Base-by-base conservation (phyloP, 1,140 invertebrate species). In the Drosophila erecta region DNA sequence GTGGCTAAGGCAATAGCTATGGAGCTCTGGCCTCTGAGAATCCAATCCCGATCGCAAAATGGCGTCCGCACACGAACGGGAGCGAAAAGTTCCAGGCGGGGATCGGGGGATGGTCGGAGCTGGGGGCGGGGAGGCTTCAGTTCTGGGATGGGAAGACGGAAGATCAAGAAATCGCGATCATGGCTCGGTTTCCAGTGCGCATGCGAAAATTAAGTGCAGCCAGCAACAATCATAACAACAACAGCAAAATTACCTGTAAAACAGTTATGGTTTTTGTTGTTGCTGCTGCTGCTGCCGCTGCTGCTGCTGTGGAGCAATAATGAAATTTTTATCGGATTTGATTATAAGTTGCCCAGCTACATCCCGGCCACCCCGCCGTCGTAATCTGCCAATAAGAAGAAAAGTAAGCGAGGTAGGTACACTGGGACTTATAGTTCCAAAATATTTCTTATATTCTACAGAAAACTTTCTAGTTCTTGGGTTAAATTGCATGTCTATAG, bases 241-340 rank as follows among this genome's bases (percentile, higher is more conserved):
- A 77, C 61, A 73, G 50, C 61, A 78, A 83, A 83, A 89, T 89
- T 89, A 89, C 84, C 84, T 89, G 85, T 75, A 89, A 87, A 87
- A 87, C 83, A 89, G 83, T 87, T 87, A 89, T 84, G 84, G 64
- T 60, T 85, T 79, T 61, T 71, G 66, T 14, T 76, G 49, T 17
- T 55, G 37, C 7, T 55, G 53, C 27, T 35, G 30, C n/a, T 50
- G 61, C 33, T 55, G 53, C 27, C 20, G 33, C 15, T 55, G 61
- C 51, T 65, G 75, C 55, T 80, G 76, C 51, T 79, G 76, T 83
- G 81, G 67, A 85, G 81, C 84, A 89, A 89, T 89, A 89, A 89
- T 89, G 84, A 89, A 89, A 89, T 89, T 89, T 89, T 89, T 89
- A 89, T 89, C 84, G 84, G 84, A 89, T 89, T 89, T 89, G 84